These are phyloP conservation scores for Eupithecia pulchellata DNA, from an alignment of 2,888 invertebrate genomes.

Conservation along the genomic window DNA sequence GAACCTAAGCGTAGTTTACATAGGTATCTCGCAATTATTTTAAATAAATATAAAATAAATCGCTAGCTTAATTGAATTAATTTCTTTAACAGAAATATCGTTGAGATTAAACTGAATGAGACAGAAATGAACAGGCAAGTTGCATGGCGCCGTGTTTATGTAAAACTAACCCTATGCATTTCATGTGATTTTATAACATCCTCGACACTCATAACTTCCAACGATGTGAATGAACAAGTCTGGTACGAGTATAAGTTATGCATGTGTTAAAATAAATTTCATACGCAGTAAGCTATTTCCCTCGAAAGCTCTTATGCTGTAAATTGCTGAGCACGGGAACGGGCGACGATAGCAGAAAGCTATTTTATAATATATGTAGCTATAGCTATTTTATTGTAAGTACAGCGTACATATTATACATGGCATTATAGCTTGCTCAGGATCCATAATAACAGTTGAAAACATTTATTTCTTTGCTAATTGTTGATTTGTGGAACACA, in stretches of 20 bases:
- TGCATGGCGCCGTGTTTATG: slow-evolving; percentile 37
- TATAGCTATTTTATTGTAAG: not conserved
- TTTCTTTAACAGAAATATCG: slow-evolving; percentile 75
- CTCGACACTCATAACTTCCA: slow-evolving; percentile 23
- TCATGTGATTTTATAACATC: slow-evolving; percentile 38
- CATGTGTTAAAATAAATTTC: not conserved
- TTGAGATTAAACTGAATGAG: slow-evolving; percentile 70
- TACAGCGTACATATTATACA: too few relatives aligned
- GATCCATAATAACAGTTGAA: not conserved
- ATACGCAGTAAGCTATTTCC: slow-evolving; percentile 2
- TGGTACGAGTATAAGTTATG: not conserved
- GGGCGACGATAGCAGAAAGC: not conserved
- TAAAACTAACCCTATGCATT: slow-evolving; percentile 39
- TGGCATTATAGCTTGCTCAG: not conserved
- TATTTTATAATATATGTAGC: not conserved
- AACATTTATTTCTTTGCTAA: too few relatives aligned
- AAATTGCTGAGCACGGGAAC: not conserved
- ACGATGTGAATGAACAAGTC: not conserved
- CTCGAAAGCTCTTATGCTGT: not conserved
- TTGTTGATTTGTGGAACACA: too few relatives aligned
- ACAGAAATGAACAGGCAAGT: slow-evolving; percentile 73
- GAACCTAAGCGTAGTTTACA: too few relatives aligned
- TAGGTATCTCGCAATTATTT: too few relatives aligned
- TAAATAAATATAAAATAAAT: not conserved
- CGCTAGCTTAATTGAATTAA: slow-evolving; percentile 32